Evolutionary conservation across 2,888 invertebrate species (phyloP), one percentile per base, ranked within the genome.

Genomic region (Philaethria dido): DNA sequence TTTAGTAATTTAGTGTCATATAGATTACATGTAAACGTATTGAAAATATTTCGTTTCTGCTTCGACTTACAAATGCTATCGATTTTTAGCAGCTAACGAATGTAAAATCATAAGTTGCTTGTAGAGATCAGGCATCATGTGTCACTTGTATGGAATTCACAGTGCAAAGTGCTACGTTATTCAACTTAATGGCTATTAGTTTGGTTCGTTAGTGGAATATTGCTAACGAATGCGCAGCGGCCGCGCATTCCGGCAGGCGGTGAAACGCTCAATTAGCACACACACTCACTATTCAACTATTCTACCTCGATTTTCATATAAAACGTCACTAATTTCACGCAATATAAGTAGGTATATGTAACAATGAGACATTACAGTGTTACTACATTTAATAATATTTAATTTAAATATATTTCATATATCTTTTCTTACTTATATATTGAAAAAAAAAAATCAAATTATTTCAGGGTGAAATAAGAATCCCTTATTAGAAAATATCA

Each of bases 201-300:
- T 89, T 85, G 88, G 89, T 92, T 92, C 91, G 92, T 91, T 92
- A 92, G 89, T 81, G 87, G 89, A 89, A 91, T 90, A 92, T 90
- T 87, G 90, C 89, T 90, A 90, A 92, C 90, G 91, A 91, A 87
- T 88, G 88, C 88, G 86, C 80, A 85, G 81, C 82, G 77, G 82
- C 76, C 83, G 83, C 83, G 86, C 82, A 79, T 84, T 83, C 80
- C 82, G 78, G 74, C 73, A 74, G 79, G 78, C 79, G 81, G 79
- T 85, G 84, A 87, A 89, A 87, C 84, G 85, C 86, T 86, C 88
- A 90, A 89, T 90, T 88, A 89, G 85, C 84, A 84, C 84, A 82
- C 83, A 77, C 72, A 77, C 80, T 69, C 67, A 33, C 73, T 71
- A 71, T 79, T 82, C 79, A 80, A 82, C 82, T 80, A 80, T 80